Conservation (phyloP, 2,888 invertebrate species). For the Blera fallax region DNA sequence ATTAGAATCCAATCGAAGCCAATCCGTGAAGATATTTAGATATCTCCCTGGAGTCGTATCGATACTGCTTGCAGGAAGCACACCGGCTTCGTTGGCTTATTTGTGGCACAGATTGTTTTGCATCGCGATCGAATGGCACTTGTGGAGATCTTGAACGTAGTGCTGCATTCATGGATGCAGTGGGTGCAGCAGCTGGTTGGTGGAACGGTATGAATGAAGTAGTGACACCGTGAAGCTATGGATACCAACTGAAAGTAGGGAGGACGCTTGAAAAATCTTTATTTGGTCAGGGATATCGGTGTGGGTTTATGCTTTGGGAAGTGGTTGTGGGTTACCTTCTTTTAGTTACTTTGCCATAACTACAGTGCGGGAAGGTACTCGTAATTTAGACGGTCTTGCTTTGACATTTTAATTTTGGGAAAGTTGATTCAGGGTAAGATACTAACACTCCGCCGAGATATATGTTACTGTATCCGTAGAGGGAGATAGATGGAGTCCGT, state of each 20-base stretch:
- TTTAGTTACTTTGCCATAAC: neutral
- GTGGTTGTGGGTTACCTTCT: neutral
- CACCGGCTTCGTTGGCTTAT: constrained; percentile 28
- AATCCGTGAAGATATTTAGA: constrained; percentile 25
- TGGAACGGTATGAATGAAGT: neutral
- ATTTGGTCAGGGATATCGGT: constrained; percentile 21
- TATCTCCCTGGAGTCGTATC: constrained; percentile 1
- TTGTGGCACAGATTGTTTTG: constrained; percentile 59
- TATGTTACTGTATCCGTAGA: too few relatives aligned
- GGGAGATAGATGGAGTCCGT: too few relatives aligned
- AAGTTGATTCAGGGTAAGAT: too few relatives aligned
- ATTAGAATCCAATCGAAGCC: constrained; percentile 30
- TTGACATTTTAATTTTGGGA: constrained; percentile 24
- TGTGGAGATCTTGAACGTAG: constrained; percentile 25
- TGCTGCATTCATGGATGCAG: constrained; percentile 17
- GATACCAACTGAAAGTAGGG: neutral
- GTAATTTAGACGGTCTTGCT: neutral
- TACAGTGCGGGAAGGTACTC: neutral
- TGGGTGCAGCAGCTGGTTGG: constrained; percentile 11
- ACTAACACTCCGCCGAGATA: too few relatives aligned
- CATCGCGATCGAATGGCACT: constrained; percentile 44
- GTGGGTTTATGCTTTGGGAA: too few relatives aligned
- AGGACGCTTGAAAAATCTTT: constrained; percentile 30
- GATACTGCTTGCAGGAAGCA: neutral
- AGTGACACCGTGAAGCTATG: constrained; percentile 19